Evolutionary conservation across 2,113 vertebrate species (phyloP).

Genomic region (Barbus barbus): DNA sequence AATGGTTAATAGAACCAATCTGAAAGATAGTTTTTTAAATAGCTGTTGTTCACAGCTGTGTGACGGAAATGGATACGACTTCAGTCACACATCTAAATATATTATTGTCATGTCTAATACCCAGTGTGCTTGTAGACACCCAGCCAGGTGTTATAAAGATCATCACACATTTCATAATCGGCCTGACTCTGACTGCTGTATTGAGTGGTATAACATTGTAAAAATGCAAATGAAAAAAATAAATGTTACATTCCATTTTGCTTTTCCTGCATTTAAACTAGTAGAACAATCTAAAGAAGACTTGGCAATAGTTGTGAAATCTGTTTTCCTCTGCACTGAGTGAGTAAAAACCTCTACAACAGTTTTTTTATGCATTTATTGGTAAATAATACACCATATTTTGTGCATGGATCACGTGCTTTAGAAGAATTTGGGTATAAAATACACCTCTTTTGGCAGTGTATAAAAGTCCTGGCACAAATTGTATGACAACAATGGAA

Average conservation of each 20-base stretch:
- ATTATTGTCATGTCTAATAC: neutral
- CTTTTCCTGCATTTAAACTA: neutral
- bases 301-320: neutral
- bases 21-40: neutral
- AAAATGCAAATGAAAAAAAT: slow-evolving; percentile 22
- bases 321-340: neutral
- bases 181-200: neutral
- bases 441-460: neutral
- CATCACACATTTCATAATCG: neutral
- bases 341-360: neutral
- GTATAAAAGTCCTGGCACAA: neutral
- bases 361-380: neutral
- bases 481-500: neutral
- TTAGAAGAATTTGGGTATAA: neutral
- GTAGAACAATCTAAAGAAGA: neutral
- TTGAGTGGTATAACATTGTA: neutral
- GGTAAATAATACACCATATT: neutral
- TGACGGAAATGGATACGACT: neutral
- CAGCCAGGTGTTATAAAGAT: neutral
- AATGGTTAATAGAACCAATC: neutral
- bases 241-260: slow-evolving; percentile 13
- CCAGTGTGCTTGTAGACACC: neutral
- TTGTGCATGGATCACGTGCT: neutral
- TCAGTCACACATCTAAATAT: neutral
- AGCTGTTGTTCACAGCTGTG: neutral